Evolutionary conservation across 2,888 invertebrate genomes (phyloP).

Genomic region (Drosophila planitibia): DNA sequence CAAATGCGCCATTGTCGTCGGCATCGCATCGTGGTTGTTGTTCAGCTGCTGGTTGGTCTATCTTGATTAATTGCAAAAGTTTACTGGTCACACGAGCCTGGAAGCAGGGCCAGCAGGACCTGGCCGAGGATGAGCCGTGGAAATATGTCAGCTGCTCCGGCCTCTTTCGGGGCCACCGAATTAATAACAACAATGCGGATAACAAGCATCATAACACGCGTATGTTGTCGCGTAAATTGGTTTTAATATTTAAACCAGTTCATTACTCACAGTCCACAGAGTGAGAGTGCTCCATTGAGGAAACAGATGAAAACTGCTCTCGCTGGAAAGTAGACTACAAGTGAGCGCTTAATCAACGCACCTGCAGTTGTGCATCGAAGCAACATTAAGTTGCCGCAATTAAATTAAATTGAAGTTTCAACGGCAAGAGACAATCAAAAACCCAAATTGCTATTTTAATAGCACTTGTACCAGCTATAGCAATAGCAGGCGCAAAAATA

Average conservation of each 20-base stretch:
- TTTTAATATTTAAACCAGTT: constrained; percentile 79
- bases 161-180: constrained; percentile 31
- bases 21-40: constrained; percentile 23
- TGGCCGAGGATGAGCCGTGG: constrained; percentile 43
- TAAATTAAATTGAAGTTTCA: constrained; percentile 36
- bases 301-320: constrained; percentile 6
- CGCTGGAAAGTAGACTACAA: constrained; percentile 45
- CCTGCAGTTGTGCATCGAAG: constrained; percentile 1
- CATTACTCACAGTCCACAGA: constrained; percentile 59
- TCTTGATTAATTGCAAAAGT: constrained; percentile 80
- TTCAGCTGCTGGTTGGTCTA: constrained; percentile 56
- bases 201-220: constrained; percentile 78
- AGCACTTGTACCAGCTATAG: neutral
- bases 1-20: constrained; percentile 67
- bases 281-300: neutral
- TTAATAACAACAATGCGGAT: constrained; percentile 62
- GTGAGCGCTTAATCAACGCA: constrained; percentile 44
- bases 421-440: neutral
- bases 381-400: constrained; percentile 32
- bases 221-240: constrained; percentile 78
- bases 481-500: neutral
- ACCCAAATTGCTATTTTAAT: neutral
- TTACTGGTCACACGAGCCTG: constrained; percentile 59
- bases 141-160: constrained; percentile 75
- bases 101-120: constrained; percentile 28